phyloP scores from a whole-genome alignment of 1,140 invertebrate genomes.

The Neodiprion lecontei region DNA sequence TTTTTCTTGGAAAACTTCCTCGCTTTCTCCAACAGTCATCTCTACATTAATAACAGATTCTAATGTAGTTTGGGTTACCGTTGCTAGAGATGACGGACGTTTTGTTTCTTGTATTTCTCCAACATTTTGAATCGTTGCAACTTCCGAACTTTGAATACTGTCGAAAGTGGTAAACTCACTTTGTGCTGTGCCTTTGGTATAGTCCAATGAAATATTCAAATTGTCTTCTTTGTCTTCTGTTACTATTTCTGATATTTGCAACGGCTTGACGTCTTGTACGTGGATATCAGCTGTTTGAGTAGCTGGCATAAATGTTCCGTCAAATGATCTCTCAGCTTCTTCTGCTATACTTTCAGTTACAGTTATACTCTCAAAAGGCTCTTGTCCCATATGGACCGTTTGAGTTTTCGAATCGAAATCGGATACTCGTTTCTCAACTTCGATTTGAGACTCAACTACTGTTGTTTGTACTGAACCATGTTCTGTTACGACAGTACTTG shows the following conservation, averaged over 20 bases:
- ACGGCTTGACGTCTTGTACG: conserved; percentile 52
- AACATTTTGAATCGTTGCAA: conserved; percentile 46
- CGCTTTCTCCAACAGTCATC: conserved; percentile 49
- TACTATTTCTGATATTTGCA: conserved; percentile 57
- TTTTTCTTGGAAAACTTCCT: conserved; percentile 34
- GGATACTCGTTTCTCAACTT: conserved; percentile 41
- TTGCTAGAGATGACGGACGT: conserved; percentile 46
- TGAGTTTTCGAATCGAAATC: conserved; percentile 34
- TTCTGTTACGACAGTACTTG: conserved; percentile 43
- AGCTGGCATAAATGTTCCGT: conserved; percentile 42
- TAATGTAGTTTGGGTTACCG: conserved; percentile 51
- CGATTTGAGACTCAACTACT: conserved; percentile 48
- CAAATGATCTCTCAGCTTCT: conserved; percentile 54
- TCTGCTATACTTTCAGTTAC: conserved; percentile 50
- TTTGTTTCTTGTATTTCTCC: conserved; percentile 42
- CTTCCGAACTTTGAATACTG: conserved; percentile 46
- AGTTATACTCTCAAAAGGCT: conserved; percentile 53
- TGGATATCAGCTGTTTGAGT: conserved; percentile 48
- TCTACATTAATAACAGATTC: conserved; percentile 57
- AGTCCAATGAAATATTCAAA: conserved; percentile 31
- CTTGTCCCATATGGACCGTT: conserved; percentile 43
- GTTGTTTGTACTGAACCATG: conserved; percentile 47
- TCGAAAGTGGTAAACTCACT: conserved; percentile 48
- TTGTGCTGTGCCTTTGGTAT: conserved; percentile 35
- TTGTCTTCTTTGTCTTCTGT: conserved; percentile 54